Base-by-base conservation (phyloP, 1,140 invertebrate species). In the Lucilia cuprina region DNA sequence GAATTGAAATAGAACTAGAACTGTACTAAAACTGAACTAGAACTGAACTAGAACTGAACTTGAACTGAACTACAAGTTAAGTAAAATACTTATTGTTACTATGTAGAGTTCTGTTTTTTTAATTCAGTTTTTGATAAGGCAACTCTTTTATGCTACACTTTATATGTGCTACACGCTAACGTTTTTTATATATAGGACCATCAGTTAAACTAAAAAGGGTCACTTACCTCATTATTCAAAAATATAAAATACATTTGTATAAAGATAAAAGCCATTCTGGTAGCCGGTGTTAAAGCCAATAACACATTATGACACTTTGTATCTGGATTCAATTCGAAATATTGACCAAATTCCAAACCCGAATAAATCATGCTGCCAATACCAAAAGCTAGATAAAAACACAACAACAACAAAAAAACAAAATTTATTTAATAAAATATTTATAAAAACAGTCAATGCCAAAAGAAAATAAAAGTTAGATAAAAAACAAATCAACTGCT, bases 181-280 rank as follows among this genome's bases (percentile, higher is more conserved):
- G 7, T 41, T 41, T 2, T 41, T 7, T n/a, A n/a, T n/a, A n/a
- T n/a, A n/a, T n/a, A n/a, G n/a, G n/a, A n/a, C n/a, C n/a, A n/a
- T n/a, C 41, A 41, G 41, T 41, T 41, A 55, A 55, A 21, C 17
- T 65, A 12, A 70, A 70, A 70, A 70, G n/a, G 19, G 35, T 19
- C 13, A 88, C 91, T 91, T 87, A 96, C 95, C 93, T 97, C 96
- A 88, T 97, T 96, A 91, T 98, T 98, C 19, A 98, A 93, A 92
- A 99, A 98, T 91, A 99, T 98, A 92, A 98, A 98, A 91, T 98
- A 98, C 94, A 98, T 97, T 91, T 98, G 97, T 86, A 98, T 96
- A 89, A 98, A 97, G 86, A 97, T 98, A 92, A 98, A 98, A 80
- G 96, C 94, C 96, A 98, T 97, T 85, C 97, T 92, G 0, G 96